Evolutionary conservation across 2,113 vertebrate genomes (phyloP).

Genomic region (Grammomys dolichurus): DNA sequence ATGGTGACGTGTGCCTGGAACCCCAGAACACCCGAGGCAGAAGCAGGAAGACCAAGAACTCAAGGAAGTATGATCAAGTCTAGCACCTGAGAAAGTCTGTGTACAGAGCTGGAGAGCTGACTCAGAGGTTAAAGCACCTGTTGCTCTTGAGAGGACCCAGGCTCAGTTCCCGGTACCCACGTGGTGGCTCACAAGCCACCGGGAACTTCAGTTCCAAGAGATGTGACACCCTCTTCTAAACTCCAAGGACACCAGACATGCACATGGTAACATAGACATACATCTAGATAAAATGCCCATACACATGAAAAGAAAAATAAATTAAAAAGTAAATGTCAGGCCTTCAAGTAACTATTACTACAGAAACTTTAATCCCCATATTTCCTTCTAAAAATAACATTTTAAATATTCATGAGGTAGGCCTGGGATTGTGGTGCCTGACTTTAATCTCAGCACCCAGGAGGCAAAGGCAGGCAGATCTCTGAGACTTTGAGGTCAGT

Average conservation of each 20-base stretch:
- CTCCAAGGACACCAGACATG: neutral
- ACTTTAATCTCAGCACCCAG: no score
- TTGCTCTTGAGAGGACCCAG: neutral
- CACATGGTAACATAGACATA: no score
- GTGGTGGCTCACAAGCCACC: neutral
- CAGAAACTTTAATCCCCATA: neutral
- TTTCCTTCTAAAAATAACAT: slow-evolving; percentile 52
- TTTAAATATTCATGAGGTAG: slow-evolving; percentile 47
- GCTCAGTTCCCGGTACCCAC: neutral
- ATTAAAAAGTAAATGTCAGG: neutral
- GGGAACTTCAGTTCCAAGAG: neutral
- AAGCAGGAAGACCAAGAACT: neutral
- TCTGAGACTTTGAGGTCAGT: no score
- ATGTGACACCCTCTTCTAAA: neutral
- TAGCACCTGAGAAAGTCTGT: neutral
- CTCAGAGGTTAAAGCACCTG: neutral
- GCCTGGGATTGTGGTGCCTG: no score
- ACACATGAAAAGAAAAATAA: neutral
- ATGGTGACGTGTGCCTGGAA: neutral
- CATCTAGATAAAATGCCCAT: neutral
- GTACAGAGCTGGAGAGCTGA: neutral
- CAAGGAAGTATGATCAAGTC: neutral
- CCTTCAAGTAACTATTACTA: slow-evolving; percentile 44
- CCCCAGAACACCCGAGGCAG: neutral
- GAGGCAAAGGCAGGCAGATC: no score